Evolutionary conservation across 2,113 vertebrate genomes (phyloP).

Genomic region (Cynoglossus semilaevis): DNA sequence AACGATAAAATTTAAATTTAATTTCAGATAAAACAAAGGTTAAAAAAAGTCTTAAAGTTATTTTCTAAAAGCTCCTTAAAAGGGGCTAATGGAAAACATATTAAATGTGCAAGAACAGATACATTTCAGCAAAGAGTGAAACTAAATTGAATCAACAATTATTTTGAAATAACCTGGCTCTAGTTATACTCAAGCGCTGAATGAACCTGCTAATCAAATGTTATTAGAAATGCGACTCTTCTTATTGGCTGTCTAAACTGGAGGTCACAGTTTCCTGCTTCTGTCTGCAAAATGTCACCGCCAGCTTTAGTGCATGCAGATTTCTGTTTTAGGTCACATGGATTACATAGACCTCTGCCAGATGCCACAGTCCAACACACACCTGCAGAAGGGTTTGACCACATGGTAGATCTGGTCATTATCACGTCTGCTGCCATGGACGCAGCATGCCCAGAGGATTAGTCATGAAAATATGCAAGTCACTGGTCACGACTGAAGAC

Average conservation of each 20-base stretch:
- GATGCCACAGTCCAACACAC: constrained; percentile 44
- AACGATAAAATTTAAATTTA: no score
- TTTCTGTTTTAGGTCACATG: neutral
- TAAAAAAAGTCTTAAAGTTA: no score
- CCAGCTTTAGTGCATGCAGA: constrained; percentile 14
- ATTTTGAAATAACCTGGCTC: no score
- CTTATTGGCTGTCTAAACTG: constrained; percentile 15
- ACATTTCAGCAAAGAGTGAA: no score
- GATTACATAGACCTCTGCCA: no score
- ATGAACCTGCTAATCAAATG: constrained; percentile 50
- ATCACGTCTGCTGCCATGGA: neutral
- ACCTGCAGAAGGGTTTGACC: constrained; percentile 22
- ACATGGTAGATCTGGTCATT: constrained; percentile 1
- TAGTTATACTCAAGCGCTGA: constrained; percentile 46
- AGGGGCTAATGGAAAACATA: no score
- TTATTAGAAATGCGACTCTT: constrained; percentile 41
- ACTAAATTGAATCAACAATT: no score
- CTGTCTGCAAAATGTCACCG: constrained; percentile 16
- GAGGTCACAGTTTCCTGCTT: constrained; percentile 10
- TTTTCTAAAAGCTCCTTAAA: no score
- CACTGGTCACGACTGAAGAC: neutral
- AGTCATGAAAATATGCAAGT: neutral
- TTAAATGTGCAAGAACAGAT: no score
- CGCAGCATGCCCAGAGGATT: neutral
- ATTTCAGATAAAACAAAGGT: no score